These are phyloP conservation scores for Scaptomyza polygonia DNA, from an alignment of 2,888 invertebrate genomes.

Conservation along the genomic window DNA sequence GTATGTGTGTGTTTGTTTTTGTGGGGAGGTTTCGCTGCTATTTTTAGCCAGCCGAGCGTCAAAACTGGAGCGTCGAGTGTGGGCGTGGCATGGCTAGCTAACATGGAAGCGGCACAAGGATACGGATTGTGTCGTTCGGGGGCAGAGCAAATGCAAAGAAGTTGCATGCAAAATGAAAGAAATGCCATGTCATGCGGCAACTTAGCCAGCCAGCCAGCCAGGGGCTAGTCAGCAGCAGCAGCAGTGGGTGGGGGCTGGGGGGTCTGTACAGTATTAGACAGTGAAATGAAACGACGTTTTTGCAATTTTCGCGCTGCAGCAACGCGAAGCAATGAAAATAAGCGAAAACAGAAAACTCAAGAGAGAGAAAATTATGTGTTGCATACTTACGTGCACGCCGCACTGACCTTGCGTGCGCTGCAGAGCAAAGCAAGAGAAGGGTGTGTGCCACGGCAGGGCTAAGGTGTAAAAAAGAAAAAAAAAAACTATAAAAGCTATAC, in stretches of 20 bases:
- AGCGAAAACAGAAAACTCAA: slow-evolving; percentile 29
- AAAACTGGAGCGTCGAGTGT: slow-evolving; percentile 57
- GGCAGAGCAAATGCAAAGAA: slow-evolving; percentile 52
- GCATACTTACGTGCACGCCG: slow-evolving; percentile 72
- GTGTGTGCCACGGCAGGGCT: background rate
- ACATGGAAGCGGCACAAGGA: slow-evolving; percentile 64
- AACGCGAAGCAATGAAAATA: slow-evolving; percentile 20
- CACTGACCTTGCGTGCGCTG: slow-evolving; percentile 70
- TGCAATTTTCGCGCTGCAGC: slow-evolving; percentile 40
- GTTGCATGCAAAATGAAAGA: slow-evolving; percentile 61
- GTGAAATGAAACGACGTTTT: slow-evolving; percentile 38
- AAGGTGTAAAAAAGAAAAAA: slow-evolving; percentile 13
- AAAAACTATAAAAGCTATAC: slow-evolving; percentile 25
- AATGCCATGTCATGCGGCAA: slow-evolving; percentile 49
- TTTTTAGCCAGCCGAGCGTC: slow-evolving; percentile 60
- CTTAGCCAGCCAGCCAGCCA: slow-evolving; percentile 14
- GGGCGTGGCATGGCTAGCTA: slow-evolving; percentile 43
- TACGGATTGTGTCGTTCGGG: slow-evolving; percentile 47
- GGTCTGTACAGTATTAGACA: slow-evolving; percentile 27
- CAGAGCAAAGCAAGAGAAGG: background rate
- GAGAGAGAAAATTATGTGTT: slow-evolving; percentile 71
- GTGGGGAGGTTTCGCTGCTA: slow-evolving; percentile 38
- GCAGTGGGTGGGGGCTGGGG: too few relatives aligned
- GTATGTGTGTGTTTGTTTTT: slow-evolving; percentile 3
- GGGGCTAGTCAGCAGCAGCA: slow-evolving; percentile 11